Evolutionary conservation across 2,888 invertebrate species (phyloP).

Genomic region (Melanostoma mellinum): DNA sequence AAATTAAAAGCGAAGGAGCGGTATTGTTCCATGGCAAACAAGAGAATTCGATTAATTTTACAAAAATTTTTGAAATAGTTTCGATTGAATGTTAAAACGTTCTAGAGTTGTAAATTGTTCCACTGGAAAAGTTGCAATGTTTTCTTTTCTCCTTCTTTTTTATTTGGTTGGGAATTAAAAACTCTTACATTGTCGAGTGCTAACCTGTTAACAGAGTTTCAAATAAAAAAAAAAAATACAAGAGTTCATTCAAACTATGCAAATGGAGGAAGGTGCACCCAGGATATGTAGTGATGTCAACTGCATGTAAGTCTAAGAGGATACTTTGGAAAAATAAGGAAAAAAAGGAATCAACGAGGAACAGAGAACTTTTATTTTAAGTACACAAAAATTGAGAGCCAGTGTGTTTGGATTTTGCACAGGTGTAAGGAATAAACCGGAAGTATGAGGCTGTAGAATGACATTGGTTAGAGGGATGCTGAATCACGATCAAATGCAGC

Average conservation of each 20-base stretch:
- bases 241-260: conserved; percentile 31
- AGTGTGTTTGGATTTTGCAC: neutral
- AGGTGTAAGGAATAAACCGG: neutral
- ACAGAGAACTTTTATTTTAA: conserved; percentile 66
- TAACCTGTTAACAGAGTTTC: neutral
- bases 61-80: neutral
- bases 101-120: conserved; percentile 10
- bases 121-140: conserved; percentile 11
- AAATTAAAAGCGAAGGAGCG: neutral
- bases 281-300: conserved; percentile 30
- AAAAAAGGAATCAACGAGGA: neutral
- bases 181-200: conserved; percentile 4
- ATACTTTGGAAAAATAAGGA: conserved; percentile 1
- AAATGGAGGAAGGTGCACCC: conserved; percentile 39
- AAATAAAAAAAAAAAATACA: neutral
- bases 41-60: conserved; percentile 37
- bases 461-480: too few species aligned
- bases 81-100: neutral
- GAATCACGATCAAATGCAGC: too few species aligned
- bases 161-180: conserved; percentile 24
- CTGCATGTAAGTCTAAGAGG: conserved; percentile 29
- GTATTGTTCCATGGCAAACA: conserved; percentile 8
- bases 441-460: neutral
- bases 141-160: conserved; percentile 1
- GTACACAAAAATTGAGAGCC: conserved; percentile 43